Evolutionary conservation across 2,888 invertebrate genomes (phyloP), one percentile per base, ranked within the genome.

Genomic region (Geophilus truncorum): DNA sequence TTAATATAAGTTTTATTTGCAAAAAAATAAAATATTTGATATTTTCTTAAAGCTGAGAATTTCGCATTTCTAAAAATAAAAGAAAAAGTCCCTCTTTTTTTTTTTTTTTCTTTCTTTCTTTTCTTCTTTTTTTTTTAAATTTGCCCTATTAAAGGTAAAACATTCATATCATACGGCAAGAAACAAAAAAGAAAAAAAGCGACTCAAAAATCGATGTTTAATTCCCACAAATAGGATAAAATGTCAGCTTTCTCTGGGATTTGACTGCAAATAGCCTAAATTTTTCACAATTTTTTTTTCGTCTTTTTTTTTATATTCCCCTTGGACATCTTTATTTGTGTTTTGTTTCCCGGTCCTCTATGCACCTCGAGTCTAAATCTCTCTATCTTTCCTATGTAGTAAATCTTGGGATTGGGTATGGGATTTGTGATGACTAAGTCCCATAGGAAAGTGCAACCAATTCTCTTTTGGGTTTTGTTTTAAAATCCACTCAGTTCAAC

Each of bases 351-450:
- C 25, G 12, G 70, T 28, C 70, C 70, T 15, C 70, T 70, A 70
- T 70, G 25, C 70, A 70, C 70, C 28, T 70, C 4, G 70, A 70
- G 70, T 70, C 70, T 70, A 70, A 70, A 70, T 70, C 70, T 70
- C 70, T 28, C 28, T 25, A 70, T 70, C 28, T 70, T 70, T 70
- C 70, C 9, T 10, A 9, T 18, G 28, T 28, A 28, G 25, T 70
- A 70, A 70, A 70, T 70, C 70, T 70, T 28, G 23, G 70, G 70
- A 70, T 70, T 70, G 70, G 7, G 25, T 70, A 9, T n/a, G 28
- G 70, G 70, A 70, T 70, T 70, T 70, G 70, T 70, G 70, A 70
- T 70, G 25, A 70, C 70, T 70, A 70, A 70, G 70, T 70, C 70
- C 70, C 70, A 23, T 70, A 28, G 70, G 70, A 70, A 70, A 25